These are phyloP conservation scores for Argyrosomus regius DNA, from an alignment of 2,797 vertebrate species.

Conservation along the genomic window DNA sequence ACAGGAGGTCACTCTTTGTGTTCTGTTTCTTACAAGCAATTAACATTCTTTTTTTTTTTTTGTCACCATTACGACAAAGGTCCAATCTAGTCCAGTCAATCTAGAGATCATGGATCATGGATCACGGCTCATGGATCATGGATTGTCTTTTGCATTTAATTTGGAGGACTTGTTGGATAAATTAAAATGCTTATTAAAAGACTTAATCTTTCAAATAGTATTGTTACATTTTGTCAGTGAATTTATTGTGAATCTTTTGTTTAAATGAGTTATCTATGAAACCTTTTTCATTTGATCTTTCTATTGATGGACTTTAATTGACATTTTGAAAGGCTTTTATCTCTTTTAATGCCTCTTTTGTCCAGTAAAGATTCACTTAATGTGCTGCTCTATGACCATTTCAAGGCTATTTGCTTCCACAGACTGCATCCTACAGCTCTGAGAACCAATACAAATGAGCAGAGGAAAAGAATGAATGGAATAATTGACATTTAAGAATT, in stretches of 20 bases:
- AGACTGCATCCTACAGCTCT: background rate
- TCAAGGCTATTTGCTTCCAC: background rate
- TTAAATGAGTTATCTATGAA: background rate
- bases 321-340: background rate
- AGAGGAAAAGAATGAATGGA: background rate
- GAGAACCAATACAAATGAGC: background rate
- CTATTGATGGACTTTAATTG: background rate
- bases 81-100: no score
- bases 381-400: background rate
- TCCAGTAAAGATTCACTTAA: background rate
- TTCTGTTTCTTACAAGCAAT: background rate
- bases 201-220: background rate
- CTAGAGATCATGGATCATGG: no score
- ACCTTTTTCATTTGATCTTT: background rate
- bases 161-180: background rate
- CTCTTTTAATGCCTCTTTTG: background rate
- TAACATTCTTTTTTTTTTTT: background rate
- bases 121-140: no score
- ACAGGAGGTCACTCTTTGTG: background rate
- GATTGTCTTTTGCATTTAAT: background rate
- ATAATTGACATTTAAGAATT: background rate
- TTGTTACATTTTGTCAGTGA: background rate
- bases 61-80: background rate
- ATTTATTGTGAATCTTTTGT: background rate
- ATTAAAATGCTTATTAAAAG: constrained; percentile 3